Evolutionary conservation across 2,797 vertebrate genomes (phyloP).

Genomic region (Eulemur albifrons): DNA sequence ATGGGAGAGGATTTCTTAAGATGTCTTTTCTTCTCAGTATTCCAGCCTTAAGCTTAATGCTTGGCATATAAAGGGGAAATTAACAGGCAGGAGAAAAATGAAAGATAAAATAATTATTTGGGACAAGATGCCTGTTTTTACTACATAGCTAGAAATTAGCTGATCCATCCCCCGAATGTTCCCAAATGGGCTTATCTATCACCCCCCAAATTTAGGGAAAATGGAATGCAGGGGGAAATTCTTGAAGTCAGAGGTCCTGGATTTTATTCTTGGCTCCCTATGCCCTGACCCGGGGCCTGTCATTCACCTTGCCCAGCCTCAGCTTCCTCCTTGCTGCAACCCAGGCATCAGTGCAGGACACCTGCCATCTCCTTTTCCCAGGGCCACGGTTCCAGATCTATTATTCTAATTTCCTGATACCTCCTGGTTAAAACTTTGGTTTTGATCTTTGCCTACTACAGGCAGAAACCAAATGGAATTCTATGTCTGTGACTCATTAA

Average conservation of each 20-base stretch:
- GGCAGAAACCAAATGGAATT: slow-evolving; percentile 18
- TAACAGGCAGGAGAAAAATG: not conserved
- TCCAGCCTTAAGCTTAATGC: not conserved
- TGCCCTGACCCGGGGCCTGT: not conserved
- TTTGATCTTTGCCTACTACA: slow-evolving; percentile 55
- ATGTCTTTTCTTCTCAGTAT: not conserved
- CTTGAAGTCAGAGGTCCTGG: not conserved
- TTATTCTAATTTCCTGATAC: slow-evolving; percentile 9
- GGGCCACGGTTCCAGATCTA: not conserved
- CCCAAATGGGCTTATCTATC: not conserved
- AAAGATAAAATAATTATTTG: not conserved
- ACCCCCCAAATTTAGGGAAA: not conserved
- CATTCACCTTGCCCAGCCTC: not conserved
- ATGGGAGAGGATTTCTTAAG: not conserved
- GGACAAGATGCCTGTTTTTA: not conserved
- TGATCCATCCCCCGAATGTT: not conserved
- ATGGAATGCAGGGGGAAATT: not conserved
- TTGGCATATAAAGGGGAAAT: not conserved
- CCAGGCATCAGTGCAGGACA: fast-evolving
- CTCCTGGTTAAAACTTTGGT: slow-evolving; percentile 37
- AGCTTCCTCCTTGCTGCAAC: not conserved
- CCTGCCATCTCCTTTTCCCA: not conserved
- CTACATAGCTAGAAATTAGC: not conserved
- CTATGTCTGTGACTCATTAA: slow-evolving; percentile 47
- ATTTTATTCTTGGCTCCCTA: not conserved